These are phyloP conservation scores for Cyanistes caeruleus DNA, from an alignment of 2,113 vertebrate species.

Conservation along the genomic window DNA sequence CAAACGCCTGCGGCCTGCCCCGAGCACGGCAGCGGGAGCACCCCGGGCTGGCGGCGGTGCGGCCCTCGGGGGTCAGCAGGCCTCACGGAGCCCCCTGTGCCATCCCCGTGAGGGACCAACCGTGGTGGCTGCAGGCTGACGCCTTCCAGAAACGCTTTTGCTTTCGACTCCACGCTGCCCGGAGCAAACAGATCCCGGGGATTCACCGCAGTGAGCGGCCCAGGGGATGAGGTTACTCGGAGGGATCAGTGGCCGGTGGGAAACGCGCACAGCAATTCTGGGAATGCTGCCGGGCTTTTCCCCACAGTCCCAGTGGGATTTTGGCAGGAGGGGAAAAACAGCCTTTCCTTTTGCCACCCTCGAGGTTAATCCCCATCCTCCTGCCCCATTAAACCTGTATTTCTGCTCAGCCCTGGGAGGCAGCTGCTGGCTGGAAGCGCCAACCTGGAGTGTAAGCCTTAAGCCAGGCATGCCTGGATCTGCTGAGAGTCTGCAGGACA, in stretches of 20 bases:
- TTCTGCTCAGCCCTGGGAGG: slow-evolving; percentile 18
- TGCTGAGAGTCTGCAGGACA: background rate
- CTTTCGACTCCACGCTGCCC: background rate
- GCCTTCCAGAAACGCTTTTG: background rate
- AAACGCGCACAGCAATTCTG: accelerated
- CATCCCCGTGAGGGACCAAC: accelerated
- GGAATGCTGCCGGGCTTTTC: background rate
- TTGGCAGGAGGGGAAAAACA: background rate
- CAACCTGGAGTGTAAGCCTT: background rate
- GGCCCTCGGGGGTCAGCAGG: accelerated
- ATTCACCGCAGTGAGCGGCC: background rate
- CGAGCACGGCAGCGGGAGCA: accelerated
- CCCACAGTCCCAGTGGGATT: accelerated
- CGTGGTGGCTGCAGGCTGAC: accelerated
- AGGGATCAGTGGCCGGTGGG: background rate
- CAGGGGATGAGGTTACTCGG: background rate
- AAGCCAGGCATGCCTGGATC: slow-evolving; percentile 34
- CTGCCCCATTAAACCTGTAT: slow-evolving; percentile 19
- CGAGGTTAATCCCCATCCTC: background rate
- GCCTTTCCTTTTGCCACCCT: background rate
- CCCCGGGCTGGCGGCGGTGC: accelerated
- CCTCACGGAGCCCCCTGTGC: accelerated
- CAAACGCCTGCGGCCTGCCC: background rate
- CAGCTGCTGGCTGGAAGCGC: background rate
- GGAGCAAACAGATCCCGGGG: background rate